phyloP scores from a whole-genome alignment of 2,797 vertebrate species.

The Sebastes hubbsi region DNA sequence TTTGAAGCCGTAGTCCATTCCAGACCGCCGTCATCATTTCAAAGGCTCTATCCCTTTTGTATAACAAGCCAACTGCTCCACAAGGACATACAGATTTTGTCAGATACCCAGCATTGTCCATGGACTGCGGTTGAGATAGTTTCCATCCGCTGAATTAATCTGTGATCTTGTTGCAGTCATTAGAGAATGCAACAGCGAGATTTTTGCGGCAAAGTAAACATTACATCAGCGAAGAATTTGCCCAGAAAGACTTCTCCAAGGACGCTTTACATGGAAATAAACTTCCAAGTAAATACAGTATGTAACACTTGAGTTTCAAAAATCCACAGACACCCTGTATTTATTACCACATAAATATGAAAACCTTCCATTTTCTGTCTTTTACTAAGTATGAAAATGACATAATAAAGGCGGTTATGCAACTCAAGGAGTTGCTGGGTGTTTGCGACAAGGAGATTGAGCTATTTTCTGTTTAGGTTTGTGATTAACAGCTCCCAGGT shows the following conservation, averaged over 20 bases:
- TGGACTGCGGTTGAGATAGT: slow-evolving; percentile 47
- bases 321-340: slow-evolving; percentile 42
- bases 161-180: slow-evolving; percentile 54
- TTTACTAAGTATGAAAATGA: slow-evolving; percentile 45
- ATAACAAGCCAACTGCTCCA: slow-evolving; percentile 34
- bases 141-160: slow-evolving; percentile 65
- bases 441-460: slow-evolving; percentile 64
- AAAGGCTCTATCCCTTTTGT: slow-evolving; percentile 4
- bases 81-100: slow-evolving; percentile 41
- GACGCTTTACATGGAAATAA: slow-evolving; percentile 50
- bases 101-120: slow-evolving; percentile 41
- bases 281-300: slow-evolving; percentile 39
- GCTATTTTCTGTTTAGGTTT: slow-evolving; percentile 70
- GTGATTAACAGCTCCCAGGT: slow-evolving; percentile 73
- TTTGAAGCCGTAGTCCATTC: slow-evolving; percentile 27
- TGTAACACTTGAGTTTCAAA: slow-evolving; percentile 44
- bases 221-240: slow-evolving; percentile 69
- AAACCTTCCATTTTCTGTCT: slow-evolving; percentile 47
- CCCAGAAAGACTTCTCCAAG: slow-evolving; percentile 38
- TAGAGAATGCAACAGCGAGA: slow-evolving; percentile 59
- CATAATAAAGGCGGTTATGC: slow-evolving; percentile 58
- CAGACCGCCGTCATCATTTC: slow-evolving; percentile 40
- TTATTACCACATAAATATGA: slow-evolving; percentile 57
- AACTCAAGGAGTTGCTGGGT: slow-evolving; percentile 64
- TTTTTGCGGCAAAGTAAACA: slow-evolving; percentile 70